These are phyloP conservation scores for Dyspetes luteomarginatus DNA, from an alignment of 2,888 invertebrate species.

Conservation along the genomic window DNA sequence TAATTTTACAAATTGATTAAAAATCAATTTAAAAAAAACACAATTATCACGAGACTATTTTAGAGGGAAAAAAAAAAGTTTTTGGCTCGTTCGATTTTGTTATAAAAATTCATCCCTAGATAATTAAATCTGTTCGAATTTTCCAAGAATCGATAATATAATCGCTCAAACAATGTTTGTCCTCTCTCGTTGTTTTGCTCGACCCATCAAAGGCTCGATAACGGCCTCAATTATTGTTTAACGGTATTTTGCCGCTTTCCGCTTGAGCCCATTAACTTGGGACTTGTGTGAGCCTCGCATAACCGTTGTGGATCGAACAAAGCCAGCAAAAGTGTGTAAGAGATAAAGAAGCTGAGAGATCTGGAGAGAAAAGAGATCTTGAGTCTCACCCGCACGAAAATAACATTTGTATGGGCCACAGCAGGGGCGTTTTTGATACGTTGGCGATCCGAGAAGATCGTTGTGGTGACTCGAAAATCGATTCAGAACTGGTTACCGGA, in stretches of 20 bases:
- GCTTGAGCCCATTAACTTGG: background rate
- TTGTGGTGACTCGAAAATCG: constrained; percentile 74
- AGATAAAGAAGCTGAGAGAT: background rate
- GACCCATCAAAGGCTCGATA: constrained; percentile 4
- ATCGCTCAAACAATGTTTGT: background rate
- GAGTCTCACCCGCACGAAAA: constrained; percentile 13
- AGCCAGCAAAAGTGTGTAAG: background rate
- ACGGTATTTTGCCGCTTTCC: constrained; percentile 40
- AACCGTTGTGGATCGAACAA: background rate
- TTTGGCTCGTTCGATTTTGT: too few species aligned
- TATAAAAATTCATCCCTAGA: background rate
- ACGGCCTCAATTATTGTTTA: constrained; percentile 45
- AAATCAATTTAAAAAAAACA: too few species aligned
- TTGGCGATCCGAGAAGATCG: constrained; percentile 47
- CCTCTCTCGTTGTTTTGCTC: background rate
- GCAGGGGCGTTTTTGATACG: constrained; percentile 43
- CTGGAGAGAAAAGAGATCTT: background rate
- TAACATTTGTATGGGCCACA: constrained; percentile 4
- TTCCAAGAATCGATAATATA: background rate
- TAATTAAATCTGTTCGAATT: background rate
- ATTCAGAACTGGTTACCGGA: constrained; percentile 78
- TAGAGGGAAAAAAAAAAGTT: too few species aligned
- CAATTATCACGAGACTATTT: too few species aligned
- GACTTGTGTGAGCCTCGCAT: background rate
- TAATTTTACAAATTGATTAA: too few species aligned